Base-by-base conservation (phyloP, 2,888 invertebrate genomes). In the Parnassius mnemosyne region DNA sequence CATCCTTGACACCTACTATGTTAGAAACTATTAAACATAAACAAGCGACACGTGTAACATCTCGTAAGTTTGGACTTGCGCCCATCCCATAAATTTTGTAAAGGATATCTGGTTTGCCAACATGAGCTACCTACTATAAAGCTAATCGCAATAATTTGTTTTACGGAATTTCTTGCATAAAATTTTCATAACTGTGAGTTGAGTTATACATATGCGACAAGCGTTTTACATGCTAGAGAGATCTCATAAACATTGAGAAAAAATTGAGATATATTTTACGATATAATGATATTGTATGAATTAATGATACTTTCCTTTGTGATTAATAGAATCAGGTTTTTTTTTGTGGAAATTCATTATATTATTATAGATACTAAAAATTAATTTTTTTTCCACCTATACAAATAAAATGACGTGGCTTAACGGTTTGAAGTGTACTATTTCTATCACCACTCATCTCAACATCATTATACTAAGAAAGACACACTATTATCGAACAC, bases 11-110 rank as follows among this genome's bases (percentile, higher is more conserved):
- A 51, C 43, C 25, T 51, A n/a, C 43, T 25, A 20, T 25, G 41
- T 3, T 56, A 52, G 56, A 55, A 51, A 53, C 50, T 52, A 55
- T 60, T 60, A 25, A 49, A 64, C 60, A 47, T 25, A 44, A 50
- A 44, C 57, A 34, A 2, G 25, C 49, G n/a, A 61, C 61, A 61
- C 53, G 42, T 57, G 61, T 61, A 61, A 51, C 51, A 56, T 16
- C 13, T 25, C 25, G 25, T 1, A 11, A 67, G 66, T 65, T 57
- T 62, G 62, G 58, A 68, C n/a, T 43, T 51, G 67, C 69, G 71
- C 69, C 68, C 72, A 66, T 61, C 53, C 69, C 71, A 74, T 75
- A 72, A 68, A 70, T 72, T 74, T 74, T 70, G 70, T 20, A 65
- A 61, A 66, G 71, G 64, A 69, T 63, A 60, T 65, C 65, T 61